Evolutionary conservation across 2,888 invertebrate genomes (phyloP), one percentile per base, ranked within the genome.

Genomic region (Actias luna): DNA sequence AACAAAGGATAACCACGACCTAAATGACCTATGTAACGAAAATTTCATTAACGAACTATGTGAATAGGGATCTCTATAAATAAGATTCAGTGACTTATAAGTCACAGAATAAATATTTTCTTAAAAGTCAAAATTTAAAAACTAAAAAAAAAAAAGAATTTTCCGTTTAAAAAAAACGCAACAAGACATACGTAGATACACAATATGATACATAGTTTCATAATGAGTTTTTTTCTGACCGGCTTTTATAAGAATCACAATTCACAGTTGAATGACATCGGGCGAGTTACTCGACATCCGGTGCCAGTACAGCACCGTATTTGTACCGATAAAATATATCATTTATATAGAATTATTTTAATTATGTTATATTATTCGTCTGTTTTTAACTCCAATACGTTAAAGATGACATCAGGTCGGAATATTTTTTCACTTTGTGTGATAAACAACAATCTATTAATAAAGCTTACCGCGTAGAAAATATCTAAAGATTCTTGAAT

Each of bases 181-280:
- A 18, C 18, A 42, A 25, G 12, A 50, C 25, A 22, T 50, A 46
- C 22, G 2, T 46, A 50, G 12, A 16, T 25, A 50, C 14, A 22
- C 22, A 12, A 33, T 7, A 8, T 22, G 4, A 22, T 3, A 22
- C 5, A 35, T 46, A 18, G 59, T 60, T 7, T 61, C 22, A 29
- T 62, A 42, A 62, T 58, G 58, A 42, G 31, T 2, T 8, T 39
- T 3, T 62, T 39, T 58, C 39, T 58, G 25, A 18, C 42, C 31
- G 31, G 35, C 29, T 42, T 59, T 29, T 58, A 31, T 62, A 59
- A 59, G 39, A 65, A 59, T 58, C 68, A 62, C 66, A 69, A 76
- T 74, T 74, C 68, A 62, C 66, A 69, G 77, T 74, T 74, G 72
- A 75, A 67, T 75, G 76, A 77, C 72, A 74, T 69, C 65, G 60